phyloP scores from a whole-genome alignment of 2,113 vertebrate species.

The Felis chaus region DNA sequence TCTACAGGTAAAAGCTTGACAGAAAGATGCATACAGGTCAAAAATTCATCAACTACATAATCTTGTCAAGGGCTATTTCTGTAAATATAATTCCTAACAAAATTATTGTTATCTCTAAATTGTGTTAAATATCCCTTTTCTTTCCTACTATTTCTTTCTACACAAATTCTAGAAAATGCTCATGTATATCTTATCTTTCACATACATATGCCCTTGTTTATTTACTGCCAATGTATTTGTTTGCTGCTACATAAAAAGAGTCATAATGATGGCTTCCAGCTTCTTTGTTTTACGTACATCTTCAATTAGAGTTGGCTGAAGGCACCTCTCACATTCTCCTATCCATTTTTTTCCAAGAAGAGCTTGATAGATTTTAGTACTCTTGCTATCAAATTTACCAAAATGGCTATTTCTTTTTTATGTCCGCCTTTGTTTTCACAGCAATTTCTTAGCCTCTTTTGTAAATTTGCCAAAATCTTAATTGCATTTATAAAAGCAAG shows the following conservation, averaged over 20 bases:
- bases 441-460: conserved; percentile 16
- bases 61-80: neutral
- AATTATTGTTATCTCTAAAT: neutral
- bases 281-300: conserved; percentile 43
- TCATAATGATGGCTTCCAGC: neutral
- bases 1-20: neutral
- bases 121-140: neutral
- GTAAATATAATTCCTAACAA: neutral
- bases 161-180: neutral
- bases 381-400: conserved; percentile 43
- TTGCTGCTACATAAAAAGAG: conserved; percentile 16
- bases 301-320: conserved; percentile 24
- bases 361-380: neutral
- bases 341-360: neutral
- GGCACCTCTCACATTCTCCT: neutral
- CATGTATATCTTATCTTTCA: neutral
- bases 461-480: conserved; percentile 66
- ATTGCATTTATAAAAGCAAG: conserved; percentile 45
- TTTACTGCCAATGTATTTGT: conserved; percentile 30
- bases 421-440: conserved; percentile 35
- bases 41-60: neutral
- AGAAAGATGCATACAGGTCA: neutral
- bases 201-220: neutral
- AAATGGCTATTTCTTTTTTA: conserved; percentile 36
- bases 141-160: neutral